Evolutionary conservation across 2,113 vertebrate species (phyloP).

Genomic region (Castor canadensis): DNA sequence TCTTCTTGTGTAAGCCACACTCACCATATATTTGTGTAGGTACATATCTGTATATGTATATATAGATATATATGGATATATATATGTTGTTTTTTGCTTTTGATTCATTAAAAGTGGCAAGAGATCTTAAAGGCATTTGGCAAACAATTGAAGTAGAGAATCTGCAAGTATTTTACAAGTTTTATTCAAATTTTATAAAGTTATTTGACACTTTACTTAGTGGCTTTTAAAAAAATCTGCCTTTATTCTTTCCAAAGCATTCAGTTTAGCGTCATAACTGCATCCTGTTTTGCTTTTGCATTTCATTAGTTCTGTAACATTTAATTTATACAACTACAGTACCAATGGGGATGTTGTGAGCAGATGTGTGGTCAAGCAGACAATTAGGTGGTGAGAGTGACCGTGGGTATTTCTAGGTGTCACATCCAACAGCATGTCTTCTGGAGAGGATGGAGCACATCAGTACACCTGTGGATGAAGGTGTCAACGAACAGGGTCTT

Average conservation of each 20-base stretch:
- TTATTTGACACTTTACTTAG: background rate
- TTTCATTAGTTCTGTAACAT: background rate
- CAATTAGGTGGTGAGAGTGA: background rate
- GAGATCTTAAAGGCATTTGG: slow-evolving; percentile 14
- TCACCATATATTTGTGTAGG: too few species aligned
- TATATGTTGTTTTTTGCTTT: background rate
- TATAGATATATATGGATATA: too few species aligned
- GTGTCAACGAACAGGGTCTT: background rate
- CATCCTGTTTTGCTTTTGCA: background rate
- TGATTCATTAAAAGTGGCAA: slow-evolving; percentile 2
- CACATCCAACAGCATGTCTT: fast-evolving
- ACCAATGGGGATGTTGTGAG: background rate
- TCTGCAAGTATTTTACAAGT: background rate
- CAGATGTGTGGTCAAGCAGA: background rate
- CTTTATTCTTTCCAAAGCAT: background rate
- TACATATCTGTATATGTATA: too few species aligned
- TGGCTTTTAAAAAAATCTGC: background rate
- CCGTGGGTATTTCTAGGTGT: background rate
- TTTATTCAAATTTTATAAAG: background rate
- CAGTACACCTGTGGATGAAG: background rate
- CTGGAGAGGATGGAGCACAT: background rate
- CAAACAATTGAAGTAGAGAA: background rate
- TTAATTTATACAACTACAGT: background rate
- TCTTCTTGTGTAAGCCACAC: background rate
- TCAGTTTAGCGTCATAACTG: background rate